phyloP scores from a whole-genome alignment of 2,797 vertebrate species.

The Furcifer pardalis region DNA sequence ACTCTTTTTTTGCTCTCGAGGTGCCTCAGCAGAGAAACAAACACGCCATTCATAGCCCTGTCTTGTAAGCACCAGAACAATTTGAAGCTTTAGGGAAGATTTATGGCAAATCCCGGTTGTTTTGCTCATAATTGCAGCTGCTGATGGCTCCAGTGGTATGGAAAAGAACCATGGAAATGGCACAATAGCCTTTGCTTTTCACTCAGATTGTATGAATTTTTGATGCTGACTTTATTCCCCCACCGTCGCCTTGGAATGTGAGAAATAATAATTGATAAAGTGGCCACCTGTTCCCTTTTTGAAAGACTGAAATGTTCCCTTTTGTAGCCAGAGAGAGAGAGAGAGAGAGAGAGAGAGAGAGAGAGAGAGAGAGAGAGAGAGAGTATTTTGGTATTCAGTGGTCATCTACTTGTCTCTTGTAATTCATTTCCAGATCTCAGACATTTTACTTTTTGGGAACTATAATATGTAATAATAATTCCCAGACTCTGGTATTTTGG shows the following conservation, averaged over 20 bases:
- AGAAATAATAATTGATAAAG: not conserved
- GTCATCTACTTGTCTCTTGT: constrained; percentile 33
- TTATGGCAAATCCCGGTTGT: constrained; percentile 35
- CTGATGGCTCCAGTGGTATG: constrained; percentile 20
- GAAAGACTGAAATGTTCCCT: constrained; percentile 1
- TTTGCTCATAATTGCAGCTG: constrained; percentile 35
- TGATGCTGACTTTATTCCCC: not conserved
- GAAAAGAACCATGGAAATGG: not conserved
- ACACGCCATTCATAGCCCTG: constrained; percentile 7
- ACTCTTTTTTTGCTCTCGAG: not conserved
- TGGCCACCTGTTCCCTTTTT: constrained; percentile 24
- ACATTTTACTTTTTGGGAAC: no score
- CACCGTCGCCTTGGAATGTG: constrained; percentile 8
- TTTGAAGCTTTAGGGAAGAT: constrained; percentile 40
- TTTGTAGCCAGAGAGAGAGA: constrained; percentile 10
- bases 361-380: no score
- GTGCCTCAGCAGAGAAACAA: constrained; percentile 21
- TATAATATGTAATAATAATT: no score
- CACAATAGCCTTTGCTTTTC: constrained; percentile 12
- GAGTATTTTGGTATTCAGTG: not conserved
- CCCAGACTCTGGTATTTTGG: no score
- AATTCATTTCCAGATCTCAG: not conserved
- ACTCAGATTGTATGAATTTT: constrained; percentile 23
- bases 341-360: no score
- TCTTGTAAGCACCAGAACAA: constrained; percentile 23